These are phyloP conservation scores for Atta cephalotes DNA, from an alignment of 1,140 invertebrate species.

Conservation along the genomic window DNA sequence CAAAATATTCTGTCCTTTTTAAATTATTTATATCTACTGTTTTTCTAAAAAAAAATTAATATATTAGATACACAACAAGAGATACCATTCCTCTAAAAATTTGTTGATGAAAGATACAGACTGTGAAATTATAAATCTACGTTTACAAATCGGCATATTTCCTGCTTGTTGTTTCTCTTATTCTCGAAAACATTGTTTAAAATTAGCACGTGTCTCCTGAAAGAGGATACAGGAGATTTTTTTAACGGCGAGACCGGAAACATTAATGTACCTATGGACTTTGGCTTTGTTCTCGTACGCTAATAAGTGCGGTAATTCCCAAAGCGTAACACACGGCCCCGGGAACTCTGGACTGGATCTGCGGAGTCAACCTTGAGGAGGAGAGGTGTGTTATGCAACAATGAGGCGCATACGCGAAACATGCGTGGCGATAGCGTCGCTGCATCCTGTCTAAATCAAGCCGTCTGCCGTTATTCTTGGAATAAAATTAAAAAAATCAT, in stretches of 20 bases:
- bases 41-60: not conserved
- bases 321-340: conserved; percentile 69
- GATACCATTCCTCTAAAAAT: not conserved
- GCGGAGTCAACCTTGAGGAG: conserved; percentile 61
- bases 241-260: conserved; percentile 58
- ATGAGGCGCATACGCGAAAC: conserved; percentile 35
- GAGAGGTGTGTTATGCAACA: conserved; percentile 62
- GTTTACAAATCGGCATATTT: conserved; percentile 20
- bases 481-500: conserved; percentile 35
- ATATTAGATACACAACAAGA: not conserved
- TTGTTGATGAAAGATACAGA: not conserved
- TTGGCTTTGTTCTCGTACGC: conserved; percentile 68
- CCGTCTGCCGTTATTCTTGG: conserved; percentile 3
- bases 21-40: not conserved
- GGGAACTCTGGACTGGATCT: conserved; percentile 21
- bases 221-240: conserved; percentile 46
- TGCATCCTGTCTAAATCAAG: conserved; percentile 29
- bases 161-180: conserved; percentile 48
- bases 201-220: conserved; percentile 41
- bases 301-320: conserved; percentile 66
- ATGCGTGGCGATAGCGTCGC: not conserved
- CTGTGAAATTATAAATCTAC: not conserved
- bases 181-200: conserved; percentile 34
- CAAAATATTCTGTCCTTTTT: not conserved
- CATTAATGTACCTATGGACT: conserved; percentile 32